Percentiles rank a stretch among this genome's conserved stretches.
Conservation (phyloP, 2,888 invertebrate species). For the Stenotaenia linearis region DNA sequence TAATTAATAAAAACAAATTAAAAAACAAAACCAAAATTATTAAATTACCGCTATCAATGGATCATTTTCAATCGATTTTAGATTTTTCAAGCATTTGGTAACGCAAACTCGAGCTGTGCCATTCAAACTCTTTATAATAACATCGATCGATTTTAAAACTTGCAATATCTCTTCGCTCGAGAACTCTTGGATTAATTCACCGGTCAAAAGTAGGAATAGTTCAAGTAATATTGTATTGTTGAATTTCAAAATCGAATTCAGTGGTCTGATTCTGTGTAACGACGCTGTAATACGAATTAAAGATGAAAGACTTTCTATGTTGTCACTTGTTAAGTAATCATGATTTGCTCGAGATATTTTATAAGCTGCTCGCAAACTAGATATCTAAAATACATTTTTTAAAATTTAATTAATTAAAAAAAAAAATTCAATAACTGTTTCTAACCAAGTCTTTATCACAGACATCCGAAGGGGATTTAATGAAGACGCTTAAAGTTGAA, state of each 20-base stretch:
- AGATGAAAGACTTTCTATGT: neutral
- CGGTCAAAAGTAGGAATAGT: neutral
- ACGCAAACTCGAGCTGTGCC: neutral
- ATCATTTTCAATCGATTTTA: neutral
- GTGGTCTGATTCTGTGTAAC: neutral
- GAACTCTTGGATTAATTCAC: neutral
- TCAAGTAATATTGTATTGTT: neutral
- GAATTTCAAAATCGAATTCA: neutral
- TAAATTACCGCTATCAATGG: neutral
- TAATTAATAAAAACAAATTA: neutral
- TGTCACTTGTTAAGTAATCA: neutral
- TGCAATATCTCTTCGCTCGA: neutral
- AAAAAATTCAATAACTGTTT: neutral
- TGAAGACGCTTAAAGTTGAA: neutral
- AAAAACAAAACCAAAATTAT: too few relatives aligned
- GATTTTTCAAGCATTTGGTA: neutral
- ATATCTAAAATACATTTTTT: too few relatives aligned
- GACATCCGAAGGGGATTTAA: neutral
- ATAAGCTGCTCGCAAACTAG: neutral
- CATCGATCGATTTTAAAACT: neutral
- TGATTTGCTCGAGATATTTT: neutral
- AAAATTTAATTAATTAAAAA: too few relatives aligned
- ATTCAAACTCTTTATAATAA: neutral
- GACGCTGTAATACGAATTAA: neutral
- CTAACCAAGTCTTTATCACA: neutral